Percentiles rank a stretch among this genome's conserved stretches.
phyloP scores from a whole-genome alignment of 2,797 vertebrate genomes.

The Sebastes taczanowskii region DNA sequence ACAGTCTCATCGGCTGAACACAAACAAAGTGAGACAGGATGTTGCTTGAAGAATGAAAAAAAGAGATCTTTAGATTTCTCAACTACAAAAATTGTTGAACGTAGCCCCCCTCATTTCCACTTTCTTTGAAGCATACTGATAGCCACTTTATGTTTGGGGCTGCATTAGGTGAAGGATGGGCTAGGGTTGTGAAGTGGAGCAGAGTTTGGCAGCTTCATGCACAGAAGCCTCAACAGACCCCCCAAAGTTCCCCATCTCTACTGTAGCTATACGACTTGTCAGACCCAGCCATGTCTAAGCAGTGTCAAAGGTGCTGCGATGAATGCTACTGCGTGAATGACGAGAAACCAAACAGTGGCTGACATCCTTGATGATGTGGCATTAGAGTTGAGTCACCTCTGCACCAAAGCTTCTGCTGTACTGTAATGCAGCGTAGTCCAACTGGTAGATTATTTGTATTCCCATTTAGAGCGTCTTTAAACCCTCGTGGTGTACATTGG shows the following conservation, averaged over 20 bases:
- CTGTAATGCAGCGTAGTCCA: constrained; percentile 1
- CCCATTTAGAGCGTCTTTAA: constrained; percentile 47
- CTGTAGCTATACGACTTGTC: not conserved
- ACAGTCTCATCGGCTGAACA: not conserved
- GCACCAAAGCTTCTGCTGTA: constrained; percentile 29
- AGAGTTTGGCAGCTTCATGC: not conserved
- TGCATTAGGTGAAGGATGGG: not conserved
- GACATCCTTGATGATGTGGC: constrained; percentile 56
- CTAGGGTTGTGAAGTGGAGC: too few relatives aligned
- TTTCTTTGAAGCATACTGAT: not conserved
- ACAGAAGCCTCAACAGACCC: not conserved
- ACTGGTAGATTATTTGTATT: constrained; percentile 62
- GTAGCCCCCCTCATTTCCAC: not conserved
- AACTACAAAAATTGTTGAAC: not conserved
- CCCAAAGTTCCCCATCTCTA: not conserved
- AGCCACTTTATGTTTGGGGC: not conserved
- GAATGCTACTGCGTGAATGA: constrained; percentile 8
- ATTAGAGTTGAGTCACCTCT: constrained; percentile 11
- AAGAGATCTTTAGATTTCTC: not conserved
- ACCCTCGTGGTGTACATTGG: constrained; percentile 27
- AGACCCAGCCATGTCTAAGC: not conserved
- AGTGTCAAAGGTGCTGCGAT: not conserved
- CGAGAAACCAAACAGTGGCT: not conserved
- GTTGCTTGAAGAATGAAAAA: not conserved
- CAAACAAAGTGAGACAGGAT: not conserved